Conservation (phyloP, 1,140 invertebrate species). For the Oncopeltus fasciatus region DNA sequence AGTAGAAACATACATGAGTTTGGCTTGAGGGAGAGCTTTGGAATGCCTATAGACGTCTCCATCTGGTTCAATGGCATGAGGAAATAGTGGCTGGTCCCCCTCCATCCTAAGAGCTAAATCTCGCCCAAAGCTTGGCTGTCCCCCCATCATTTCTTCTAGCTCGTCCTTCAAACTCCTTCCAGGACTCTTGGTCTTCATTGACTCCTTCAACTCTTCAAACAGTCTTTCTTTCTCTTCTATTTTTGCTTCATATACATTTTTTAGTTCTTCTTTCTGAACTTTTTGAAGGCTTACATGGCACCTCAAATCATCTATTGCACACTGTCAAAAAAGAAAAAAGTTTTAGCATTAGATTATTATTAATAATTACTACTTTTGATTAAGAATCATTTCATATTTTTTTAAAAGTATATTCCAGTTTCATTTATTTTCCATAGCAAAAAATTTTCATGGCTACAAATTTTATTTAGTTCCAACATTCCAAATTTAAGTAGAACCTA, state of each 20-base stretch:
- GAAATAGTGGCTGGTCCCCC: background rate
- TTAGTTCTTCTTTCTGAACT: conserved; percentile 10
- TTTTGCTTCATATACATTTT: conserved; percentile 4
- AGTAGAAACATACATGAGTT: too few species aligned
- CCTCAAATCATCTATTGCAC: conserved; percentile 15
- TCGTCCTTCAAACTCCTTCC: conserved; percentile 14
- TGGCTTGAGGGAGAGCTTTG: background rate
- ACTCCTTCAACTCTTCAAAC: conserved; percentile 10
- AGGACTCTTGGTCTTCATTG: background rate
- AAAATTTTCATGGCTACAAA: too few species aligned
- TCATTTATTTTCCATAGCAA: too few species aligned
- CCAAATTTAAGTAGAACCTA: too few species aligned
- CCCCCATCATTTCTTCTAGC: conserved; percentile 9
- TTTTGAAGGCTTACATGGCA: conserved; percentile 2
- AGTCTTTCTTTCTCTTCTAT: conserved; percentile 12
- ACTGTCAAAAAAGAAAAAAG: background rate
- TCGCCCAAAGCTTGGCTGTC: background rate
- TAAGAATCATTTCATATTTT: too few species aligned
- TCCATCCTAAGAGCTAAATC: too few species aligned
- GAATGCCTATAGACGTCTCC: background rate
- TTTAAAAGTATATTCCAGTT: too few species aligned
- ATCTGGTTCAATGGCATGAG: background rate
- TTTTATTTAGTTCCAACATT: too few species aligned
- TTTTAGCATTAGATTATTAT: too few species aligned
- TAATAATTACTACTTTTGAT: too few species aligned